A percentile compares a stretch with the other conserved stretches of the same genome.
Conservation (phyloP, 2,797 vertebrate species). For the Rallus crepitans region DNA sequence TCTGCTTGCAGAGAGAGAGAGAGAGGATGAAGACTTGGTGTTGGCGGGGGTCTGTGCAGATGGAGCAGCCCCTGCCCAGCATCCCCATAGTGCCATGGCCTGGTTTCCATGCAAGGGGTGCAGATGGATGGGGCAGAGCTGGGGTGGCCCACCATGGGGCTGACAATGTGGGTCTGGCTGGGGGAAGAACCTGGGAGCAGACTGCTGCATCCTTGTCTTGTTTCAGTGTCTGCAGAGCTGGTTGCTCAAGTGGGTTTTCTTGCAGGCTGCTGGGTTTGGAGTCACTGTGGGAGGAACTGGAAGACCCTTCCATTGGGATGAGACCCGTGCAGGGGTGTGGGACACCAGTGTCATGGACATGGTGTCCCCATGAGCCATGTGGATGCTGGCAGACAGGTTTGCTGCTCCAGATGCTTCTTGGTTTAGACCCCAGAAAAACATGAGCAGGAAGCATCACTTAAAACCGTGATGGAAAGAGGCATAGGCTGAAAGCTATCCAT, state of each 20-base stretch:
- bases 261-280: not conserved
- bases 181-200: not conserved
- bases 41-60: rapidly evolving
- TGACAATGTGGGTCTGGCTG: not conserved
- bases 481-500: not conserved
- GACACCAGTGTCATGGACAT: rapidly evolving
- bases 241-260: rapidly evolving
- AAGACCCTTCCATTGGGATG: rapidly evolving
- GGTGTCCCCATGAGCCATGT: rapidly evolving
- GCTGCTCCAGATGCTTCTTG: not conserved
- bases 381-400: not conserved
- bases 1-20: not conserved
- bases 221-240: not conserved
- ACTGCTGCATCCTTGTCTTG: not conserved
- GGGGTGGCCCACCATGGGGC: not conserved
- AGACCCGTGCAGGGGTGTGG: not conserved
- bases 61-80: not conserved
- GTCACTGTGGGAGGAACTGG: not conserved
- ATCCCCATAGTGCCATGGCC: rapidly evolving
- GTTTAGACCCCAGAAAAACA: not conserved
- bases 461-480: not conserved
- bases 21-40: not conserved
- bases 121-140: not conserved
- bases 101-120: not conserved
- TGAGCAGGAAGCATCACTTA: not conserved